Evolutionary conservation across 2,888 invertebrate genomes (phyloP).

Genomic region (Sarcophaga variegata): DNA sequence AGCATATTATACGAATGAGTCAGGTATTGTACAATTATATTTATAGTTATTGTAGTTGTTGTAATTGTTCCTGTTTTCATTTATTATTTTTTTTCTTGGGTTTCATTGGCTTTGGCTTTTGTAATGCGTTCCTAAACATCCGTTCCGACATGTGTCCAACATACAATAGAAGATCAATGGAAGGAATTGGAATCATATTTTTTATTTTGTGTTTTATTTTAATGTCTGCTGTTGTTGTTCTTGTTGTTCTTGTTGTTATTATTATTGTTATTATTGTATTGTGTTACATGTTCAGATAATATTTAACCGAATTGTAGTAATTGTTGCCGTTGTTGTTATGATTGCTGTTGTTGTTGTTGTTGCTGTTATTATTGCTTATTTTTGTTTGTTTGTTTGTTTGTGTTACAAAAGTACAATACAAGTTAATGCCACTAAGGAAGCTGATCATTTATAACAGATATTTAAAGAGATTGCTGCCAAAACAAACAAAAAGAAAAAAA

Average conservation of each 20-base stretch:
- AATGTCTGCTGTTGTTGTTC: not conserved
- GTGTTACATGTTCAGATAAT: constrained; percentile 53
- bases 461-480: constrained; percentile 30
- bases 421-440: constrained; percentile 68
- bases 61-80: not conserved
- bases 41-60: constrained; percentile 5
- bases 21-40: constrained; percentile 52
- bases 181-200: constrained; percentile 45
- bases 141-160: constrained; percentile 65
- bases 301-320: constrained; percentile 67
- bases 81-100: not conserved
- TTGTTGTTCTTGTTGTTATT: constrained; percentile 4
- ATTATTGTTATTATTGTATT: constrained; percentile 31
- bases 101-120: not conserved
- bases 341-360: constrained; percentile 52
- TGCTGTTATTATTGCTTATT: not conserved
- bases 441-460: constrained; percentile 68
- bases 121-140: constrained; percentile 59
- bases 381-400: constrained; percentile 13
- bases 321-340: constrained; percentile 63
- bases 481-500: constrained; percentile 20
- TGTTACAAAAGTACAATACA: constrained; percentile 55
- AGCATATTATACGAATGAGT: not conserved
- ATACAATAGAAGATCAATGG: constrained; percentile 53
- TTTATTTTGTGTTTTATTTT: not conserved